Evolutionary conservation across 2,888 invertebrate species (phyloP).

Genomic region (Xylocampa areola): DNA sequence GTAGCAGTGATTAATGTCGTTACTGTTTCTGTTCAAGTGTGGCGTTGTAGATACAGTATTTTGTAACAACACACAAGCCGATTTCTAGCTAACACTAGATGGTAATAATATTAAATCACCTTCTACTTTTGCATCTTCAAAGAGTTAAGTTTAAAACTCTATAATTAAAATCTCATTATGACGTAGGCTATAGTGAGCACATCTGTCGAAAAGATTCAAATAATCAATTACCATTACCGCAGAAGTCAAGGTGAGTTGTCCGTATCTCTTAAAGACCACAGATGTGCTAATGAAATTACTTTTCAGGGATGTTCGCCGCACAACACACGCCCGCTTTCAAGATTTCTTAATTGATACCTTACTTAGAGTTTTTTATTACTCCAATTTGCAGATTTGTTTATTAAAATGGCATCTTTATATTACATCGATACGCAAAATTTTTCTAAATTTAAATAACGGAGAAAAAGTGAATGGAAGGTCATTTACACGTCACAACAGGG

Average conservation of each 20-base stretch:
- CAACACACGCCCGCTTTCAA: constrained; percentile 5
- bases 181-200: constrained; percentile 7
- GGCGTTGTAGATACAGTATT: too few relatives aligned
- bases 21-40: too few relatives aligned
- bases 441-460: constrained; percentile 29
- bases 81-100: too few relatives aligned
- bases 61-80: too few relatives aligned
- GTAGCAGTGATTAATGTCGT: too few relatives aligned
- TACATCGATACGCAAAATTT: constrained; percentile 29
- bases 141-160: too few relatives aligned
- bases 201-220: constrained; percentile 22
- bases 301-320: constrained; percentile 26
- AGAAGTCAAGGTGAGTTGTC: constrained; percentile 28
- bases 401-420: constrained; percentile 19
- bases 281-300: constrained; percentile 23
- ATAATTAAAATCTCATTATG: not conserved
- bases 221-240: constrained; percentile 25
- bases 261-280: constrained; percentile 20
- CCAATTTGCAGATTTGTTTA: constrained; percentile 12
- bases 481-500: constrained; percentile 34
- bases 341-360: constrained; percentile 23
- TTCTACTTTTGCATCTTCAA: too few relatives aligned
- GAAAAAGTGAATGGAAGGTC: constrained; percentile 46
- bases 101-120: too few relatives aligned
- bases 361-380: constrained; percentile 36